These are phyloP conservation scores for Bombylius discolor DNA, from an alignment of 2,888 invertebrate species.

Conservation along the genomic window DNA sequence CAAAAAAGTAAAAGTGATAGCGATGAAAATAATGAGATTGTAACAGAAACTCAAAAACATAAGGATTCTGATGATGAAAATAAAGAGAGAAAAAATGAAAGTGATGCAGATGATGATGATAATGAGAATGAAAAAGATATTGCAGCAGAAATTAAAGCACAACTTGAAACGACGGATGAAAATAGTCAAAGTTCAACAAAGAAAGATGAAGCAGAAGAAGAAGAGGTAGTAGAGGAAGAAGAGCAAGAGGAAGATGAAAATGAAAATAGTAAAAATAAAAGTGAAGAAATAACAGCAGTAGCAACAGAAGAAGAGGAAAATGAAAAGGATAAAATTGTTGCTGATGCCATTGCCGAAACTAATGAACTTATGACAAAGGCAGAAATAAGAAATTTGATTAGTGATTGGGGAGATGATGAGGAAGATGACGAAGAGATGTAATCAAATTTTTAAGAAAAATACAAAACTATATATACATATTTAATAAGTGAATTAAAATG, in stretches of 20 bases:
- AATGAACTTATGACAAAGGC: constrained; percentile 16
- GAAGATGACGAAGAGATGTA: constrained; percentile 19
- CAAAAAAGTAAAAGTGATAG: background rate
- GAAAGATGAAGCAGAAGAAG: constrained; percentile 6
- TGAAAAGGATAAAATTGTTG: background rate
- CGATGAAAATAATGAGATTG: background rate
- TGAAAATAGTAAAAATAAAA: background rate
- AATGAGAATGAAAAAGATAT: background rate
- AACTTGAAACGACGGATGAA: constrained; percentile 7
- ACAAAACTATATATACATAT: no score
- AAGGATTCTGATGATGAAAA: constrained; percentile 4
- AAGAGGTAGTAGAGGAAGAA: background rate
- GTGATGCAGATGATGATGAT: constrained; percentile 5
- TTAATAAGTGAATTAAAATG: no score
- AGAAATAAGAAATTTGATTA: constrained; percentile 31
- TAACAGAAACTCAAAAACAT: constrained; percentile 15
- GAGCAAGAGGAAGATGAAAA: background rate
- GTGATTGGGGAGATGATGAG: constrained; percentile 35
- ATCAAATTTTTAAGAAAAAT: no score
- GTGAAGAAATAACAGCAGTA: background rate
- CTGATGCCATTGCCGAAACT: background rate
- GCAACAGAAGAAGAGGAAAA: constrained; percentile 14
- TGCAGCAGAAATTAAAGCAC: background rate
- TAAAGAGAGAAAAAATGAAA: constrained; percentile 12
- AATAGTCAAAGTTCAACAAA: constrained; percentile 14